Percentiles rank a stretch among this genome's conserved stretches.
Evolutionary conservation across 1,140 invertebrate genomes (phyloP).

Genomic region (Halesus radiatus): DNA sequence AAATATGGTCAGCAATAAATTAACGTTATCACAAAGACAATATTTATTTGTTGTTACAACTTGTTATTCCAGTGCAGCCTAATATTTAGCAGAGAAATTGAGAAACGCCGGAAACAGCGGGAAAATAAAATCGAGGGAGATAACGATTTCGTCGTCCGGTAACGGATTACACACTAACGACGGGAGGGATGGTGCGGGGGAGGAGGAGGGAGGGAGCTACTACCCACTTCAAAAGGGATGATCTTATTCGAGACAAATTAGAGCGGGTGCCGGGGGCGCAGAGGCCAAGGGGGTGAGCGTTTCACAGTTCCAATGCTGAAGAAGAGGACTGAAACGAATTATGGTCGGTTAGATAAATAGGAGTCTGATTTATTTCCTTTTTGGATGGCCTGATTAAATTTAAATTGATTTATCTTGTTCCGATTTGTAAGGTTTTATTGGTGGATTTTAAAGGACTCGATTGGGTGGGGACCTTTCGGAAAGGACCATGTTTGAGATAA

Average conservation of each 20-base stretch:
- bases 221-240: constrained; percentile 29
- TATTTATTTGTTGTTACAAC: too few species aligned
- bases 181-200: not conserved
- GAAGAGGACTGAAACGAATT: constrained; percentile 13
- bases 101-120: constrained; percentile 8
- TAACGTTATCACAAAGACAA: too few species aligned
- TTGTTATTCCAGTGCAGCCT: too few species aligned
- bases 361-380: constrained; percentile 33
- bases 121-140: constrained; percentile 18
- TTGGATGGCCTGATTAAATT: constrained; percentile 9
- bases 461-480: not conserved
- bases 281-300: not conserved
- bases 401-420: constrained; percentile 26
- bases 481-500: too few species aligned
- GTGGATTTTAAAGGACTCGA: constrained; percentile 3
- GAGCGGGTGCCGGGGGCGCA: constrained; percentile 14
- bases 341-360: constrained; percentile 22
- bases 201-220: not conserved
- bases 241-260: constrained; percentile 39
- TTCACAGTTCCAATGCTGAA: not conserved
- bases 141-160: constrained; percentile 38
- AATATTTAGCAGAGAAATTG: not conserved
- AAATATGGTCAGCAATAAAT: too few species aligned
- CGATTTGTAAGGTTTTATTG: constrained; percentile 27
- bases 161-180: constrained; percentile 38